Evolutionary conservation across 2,797 vertebrate species (phyloP), one percentile per base, ranked within the genome.

Genomic region (Enteromius trimaculatus): DNA sequence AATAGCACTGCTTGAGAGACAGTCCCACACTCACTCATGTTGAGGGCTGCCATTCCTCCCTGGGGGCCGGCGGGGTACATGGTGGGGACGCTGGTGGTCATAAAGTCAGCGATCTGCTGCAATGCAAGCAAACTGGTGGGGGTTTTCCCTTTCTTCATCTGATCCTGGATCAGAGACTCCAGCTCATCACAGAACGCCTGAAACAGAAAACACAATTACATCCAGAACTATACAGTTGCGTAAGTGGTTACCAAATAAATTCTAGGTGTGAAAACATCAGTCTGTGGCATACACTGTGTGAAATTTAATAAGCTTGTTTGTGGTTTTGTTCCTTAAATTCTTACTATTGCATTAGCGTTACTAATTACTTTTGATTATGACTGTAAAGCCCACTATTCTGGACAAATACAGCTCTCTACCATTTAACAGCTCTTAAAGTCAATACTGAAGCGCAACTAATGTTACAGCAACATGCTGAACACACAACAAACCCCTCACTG

Each of bases 171-270:
- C 97, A 99, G 98, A 0, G 98, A 96, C 86, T 99, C 97, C 92
- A 99, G 81, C 88, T 99, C 98, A n/a, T 99, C 98, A 88, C 98
- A 99, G 91, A 99, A 99, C 0, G 97, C 98, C 98, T 99, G 74
- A 19, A 83, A 75, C 34, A 62, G 75, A 78, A 1, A 31, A 51
- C 42, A 55, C 17, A 47, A 19, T 51, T 39, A 60, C 21, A 13
- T 19, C 29, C 23, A 42, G 11, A 21, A 34, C 60, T 37, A 17
- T 1, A 17, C 26, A 16, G 23, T 7, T 62, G 26, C 2, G 8
- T 17, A 6, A 14, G 60, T 9, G 21, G 53, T 31, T 31, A 17
- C 0, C 29, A 31, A 64, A 17, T 64, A 31, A 6, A 31, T 17
- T 39, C 34, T n/a, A 13, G 65, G 13, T 21, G 4, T 66, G n/a